phyloP scores from a whole-genome alignment of 2,797 vertebrate genomes.

The Microctenopoma lineatum region DNA sequence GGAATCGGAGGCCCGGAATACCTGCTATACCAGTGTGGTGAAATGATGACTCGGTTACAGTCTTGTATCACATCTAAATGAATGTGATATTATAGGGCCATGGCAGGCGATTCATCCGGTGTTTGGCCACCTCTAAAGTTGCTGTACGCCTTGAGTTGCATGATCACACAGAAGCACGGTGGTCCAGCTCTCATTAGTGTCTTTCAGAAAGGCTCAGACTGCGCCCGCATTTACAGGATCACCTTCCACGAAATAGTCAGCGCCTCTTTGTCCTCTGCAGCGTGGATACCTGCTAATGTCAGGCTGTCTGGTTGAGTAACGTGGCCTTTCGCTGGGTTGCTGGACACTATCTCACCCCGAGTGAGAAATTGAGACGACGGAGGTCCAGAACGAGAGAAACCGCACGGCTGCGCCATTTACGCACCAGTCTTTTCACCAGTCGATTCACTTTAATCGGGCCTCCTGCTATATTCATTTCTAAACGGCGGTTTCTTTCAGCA shows the following conservation, averaged over 20 bases:
- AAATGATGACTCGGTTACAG: background rate
- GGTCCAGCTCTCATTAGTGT: background rate
- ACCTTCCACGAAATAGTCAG: background rate
- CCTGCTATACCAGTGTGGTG: background rate
- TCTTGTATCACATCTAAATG: background rate
- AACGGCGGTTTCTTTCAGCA: background rate
- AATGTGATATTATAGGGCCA: background rate
- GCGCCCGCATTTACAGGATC: background rate
- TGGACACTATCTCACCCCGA: background rate
- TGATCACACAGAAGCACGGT: conserved; percentile 4
- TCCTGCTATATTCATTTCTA: background rate
- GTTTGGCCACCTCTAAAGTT: background rate
- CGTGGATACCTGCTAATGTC: conserved; percentile 6
- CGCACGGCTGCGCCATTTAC: conserved; percentile 60
- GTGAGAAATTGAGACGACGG: no score
- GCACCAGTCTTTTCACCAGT: conserved; percentile 16
- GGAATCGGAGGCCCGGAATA: background rate
- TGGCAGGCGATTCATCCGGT: background rate
- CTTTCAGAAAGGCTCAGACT: background rate
- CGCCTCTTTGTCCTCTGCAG: conserved; percentile 45
- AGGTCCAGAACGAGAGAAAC: conserved; percentile 25
- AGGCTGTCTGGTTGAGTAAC: conserved; percentile 13
- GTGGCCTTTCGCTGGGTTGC: background rate
- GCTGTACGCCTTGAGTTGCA: background rate
- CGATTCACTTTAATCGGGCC: background rate